A percentile compares a stretch with the other conserved stretches of the same genome.
Evolutionary conservation across 2,888 invertebrate species (phyloP).

Genomic region (Hydrotaea diabolus): DNA sequence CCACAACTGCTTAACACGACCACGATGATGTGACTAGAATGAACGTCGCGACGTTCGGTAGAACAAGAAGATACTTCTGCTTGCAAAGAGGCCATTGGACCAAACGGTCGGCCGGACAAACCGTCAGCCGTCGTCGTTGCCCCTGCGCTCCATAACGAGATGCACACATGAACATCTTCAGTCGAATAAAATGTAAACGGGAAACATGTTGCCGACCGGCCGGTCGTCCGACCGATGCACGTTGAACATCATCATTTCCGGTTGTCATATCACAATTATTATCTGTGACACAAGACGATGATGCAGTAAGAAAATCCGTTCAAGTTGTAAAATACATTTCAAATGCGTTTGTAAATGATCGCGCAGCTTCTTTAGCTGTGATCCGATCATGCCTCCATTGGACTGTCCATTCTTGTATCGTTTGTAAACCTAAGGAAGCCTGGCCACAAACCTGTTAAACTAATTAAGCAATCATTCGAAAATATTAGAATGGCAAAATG

Average conservation of each 20-base stretch:
- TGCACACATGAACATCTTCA: background rate
- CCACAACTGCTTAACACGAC: conserved; percentile 38
- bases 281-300: conserved; percentile 69
- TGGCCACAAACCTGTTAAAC: conserved; percentile 57
- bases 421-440: background rate
- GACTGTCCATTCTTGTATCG: background rate
- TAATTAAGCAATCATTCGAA: conserved; percentile 61
- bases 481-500: conserved; percentile 44
- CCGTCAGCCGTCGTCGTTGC: background rate
- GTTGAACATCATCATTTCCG: conserved; percentile 75
- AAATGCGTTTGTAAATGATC: conserved; percentile 18
- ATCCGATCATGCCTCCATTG: background rate
- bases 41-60: background rate
- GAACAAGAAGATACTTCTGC: conserved; percentile 48
- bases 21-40: background rate
- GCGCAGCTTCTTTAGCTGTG: background rate
- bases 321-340: conserved; percentile 17
- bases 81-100: conserved; percentile 32
- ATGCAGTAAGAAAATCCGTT: background rate
- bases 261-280: conserved; percentile 78
- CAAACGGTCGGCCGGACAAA: background rate
- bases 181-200: conserved; percentile 19
- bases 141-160: background rate
- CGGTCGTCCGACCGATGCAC: conserved; percentile 9
- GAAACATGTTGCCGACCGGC: conserved; percentile 45